A percentile compares a stretch with the other conserved stretches of the same genome.
Conservation (phyloP, 1,140 invertebrate species). For the Drosophila ambigua region DNA sequence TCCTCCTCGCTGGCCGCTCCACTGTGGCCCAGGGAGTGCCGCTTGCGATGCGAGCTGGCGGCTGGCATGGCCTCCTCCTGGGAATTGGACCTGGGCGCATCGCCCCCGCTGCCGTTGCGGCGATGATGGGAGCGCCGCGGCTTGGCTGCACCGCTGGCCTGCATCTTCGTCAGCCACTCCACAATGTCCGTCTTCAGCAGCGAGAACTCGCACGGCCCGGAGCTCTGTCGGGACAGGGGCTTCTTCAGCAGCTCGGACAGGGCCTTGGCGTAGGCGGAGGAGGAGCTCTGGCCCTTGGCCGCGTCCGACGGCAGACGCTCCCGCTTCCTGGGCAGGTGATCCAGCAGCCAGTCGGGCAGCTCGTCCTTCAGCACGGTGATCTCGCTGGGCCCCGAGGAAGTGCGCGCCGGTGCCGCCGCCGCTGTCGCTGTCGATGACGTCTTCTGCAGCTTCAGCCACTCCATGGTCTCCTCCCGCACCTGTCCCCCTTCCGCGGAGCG, state of each 20-base stretch:
- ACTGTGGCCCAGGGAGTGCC: constrained; percentile 79
- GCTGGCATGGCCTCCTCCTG: constrained; percentile 69
- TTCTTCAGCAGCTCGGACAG: constrained; percentile 79
- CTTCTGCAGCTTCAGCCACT: constrained; percentile 76
- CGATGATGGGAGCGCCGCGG: constrained; percentile 70
- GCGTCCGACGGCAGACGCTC: constrained; percentile 49
- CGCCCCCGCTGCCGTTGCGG: constrained; percentile 81
- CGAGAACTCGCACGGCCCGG: constrained; percentile 78
- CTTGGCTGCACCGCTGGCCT: constrained; percentile 50
- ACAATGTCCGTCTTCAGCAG: constrained; percentile 81
- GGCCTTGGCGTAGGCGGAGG: constrained; percentile 76
- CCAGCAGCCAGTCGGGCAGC: constrained; percentile 79
- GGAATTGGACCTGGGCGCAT: constrained; percentile 75
- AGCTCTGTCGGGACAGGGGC: constrained; percentile 77
- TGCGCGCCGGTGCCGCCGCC: constrained; percentile 57
- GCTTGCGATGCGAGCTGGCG: constrained; percentile 63
- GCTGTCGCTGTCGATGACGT: constrained; percentile 33
- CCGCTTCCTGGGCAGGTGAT: constrained; percentile 75
- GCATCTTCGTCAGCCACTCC: constrained; percentile 83
- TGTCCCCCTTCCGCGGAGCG: constrained; percentile 78
- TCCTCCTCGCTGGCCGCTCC: constrained; percentile 65
- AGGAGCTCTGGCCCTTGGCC: constrained; percentile 53
- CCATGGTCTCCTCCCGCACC: constrained; percentile 79
- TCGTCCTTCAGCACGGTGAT: constrained; percentile 81
- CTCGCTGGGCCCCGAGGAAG: constrained; percentile 79